phyloP scores from a whole-genome alignment of 2,888 invertebrate genomes.

The Tetanocera ferruginea region DNA sequence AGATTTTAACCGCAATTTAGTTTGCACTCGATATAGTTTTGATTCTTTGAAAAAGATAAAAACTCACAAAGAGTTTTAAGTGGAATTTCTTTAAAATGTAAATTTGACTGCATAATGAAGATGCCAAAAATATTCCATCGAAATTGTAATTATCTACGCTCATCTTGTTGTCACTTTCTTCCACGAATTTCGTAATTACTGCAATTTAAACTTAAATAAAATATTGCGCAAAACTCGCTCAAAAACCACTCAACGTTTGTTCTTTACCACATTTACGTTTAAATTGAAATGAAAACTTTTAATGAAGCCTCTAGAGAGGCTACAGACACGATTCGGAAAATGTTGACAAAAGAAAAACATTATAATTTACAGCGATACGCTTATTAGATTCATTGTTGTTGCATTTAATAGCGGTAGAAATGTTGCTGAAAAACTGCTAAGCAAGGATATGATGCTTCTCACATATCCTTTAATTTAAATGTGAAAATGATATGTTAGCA shows the following conservation, averaged over 20 bases:
- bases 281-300: background rate
- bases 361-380: conserved; percentile 18
- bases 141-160: background rate
- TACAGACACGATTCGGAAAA: background rate
- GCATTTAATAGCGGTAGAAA: background rate
- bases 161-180: background rate
- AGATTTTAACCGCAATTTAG: too few relatives aligned
- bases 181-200: too few relatives aligned
- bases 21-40: too few relatives aligned
- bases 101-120: too few relatives aligned
- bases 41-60: too few relatives aligned
- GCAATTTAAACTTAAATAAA: too few relatives aligned
- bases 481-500: conserved; percentile 14
- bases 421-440: background rate
- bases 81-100: too few relatives aligned
- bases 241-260: too few relatives aligned
- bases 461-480: background rate
- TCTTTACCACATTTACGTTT: too few relatives aligned
- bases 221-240: too few relatives aligned
- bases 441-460: background rate
- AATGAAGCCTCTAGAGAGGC: conserved; percentile 12
- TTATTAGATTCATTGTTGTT: background rate
- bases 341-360: conserved; percentile 21
- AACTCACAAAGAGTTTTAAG: too few relatives aligned
- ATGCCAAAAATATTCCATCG: background rate